Evolutionary conservation across 2,113 vertebrate species (phyloP), one percentile per base, ranked within the genome.

Genomic region (Poeciliopsis occidentalis): DNA sequence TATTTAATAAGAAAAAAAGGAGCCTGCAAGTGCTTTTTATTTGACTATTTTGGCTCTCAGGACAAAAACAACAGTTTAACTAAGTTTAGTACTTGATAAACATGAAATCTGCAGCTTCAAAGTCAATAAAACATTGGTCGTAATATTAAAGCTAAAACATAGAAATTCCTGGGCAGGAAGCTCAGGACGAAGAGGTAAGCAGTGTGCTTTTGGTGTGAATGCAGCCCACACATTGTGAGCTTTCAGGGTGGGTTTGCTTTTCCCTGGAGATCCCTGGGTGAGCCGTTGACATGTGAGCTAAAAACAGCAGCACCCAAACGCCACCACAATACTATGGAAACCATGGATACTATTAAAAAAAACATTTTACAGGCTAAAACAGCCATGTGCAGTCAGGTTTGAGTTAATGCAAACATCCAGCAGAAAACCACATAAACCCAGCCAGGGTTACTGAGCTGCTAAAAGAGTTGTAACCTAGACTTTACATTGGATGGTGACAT

Each of bases 311-410:
- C 85, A 83, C 71, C 77, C 85, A 87, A 88, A 91, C 77, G 57
- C 84, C 37, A 89, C 87, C 90, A 92, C 87, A 91, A 92, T 90
- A 92, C 86, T 85, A 87, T 90, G 86, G 91, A 92, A 93, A 89
- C 91, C 87, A 87, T 90, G 86, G 89, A 85, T 70, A 94, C 92
- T 87, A 87, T 90, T 84, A 88, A 85, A 68, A 94, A 83, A 30
- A 39, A 70, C 75, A 66, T 90, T 93, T 92, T 90, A 89, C 61
- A 64, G 72, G 51, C 78, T 73, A 83, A 87, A 89, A 88, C 71
- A 63, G 82, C 70, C 75, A 75, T 81, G 83, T 82, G 81, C 51
- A 73, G 84, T 89, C 80, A 87, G 85, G 84, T 78, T 65, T 19
- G 11, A 86, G 75, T 37, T 41, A 41, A 41, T 41, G 39, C 75